phyloP scores from a whole-genome alignment of 2,888 invertebrate species.

The Ctenicera cuprea region DNA sequence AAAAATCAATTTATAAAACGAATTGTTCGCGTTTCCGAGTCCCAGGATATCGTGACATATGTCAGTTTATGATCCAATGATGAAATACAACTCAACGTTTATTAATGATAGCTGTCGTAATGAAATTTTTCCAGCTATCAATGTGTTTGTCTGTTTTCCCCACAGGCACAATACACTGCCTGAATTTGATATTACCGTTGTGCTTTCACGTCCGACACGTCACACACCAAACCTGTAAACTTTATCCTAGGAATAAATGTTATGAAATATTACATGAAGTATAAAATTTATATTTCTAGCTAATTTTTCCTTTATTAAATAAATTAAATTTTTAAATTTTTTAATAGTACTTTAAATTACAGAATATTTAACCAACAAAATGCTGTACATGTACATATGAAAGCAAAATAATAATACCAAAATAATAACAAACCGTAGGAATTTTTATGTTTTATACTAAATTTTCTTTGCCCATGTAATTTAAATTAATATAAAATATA shows the following conservation, averaged over 20 bases:
- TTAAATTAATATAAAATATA: constrained; percentile 20
- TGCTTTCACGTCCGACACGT: constrained; percentile 9
- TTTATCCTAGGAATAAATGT: background rate
- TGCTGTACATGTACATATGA: too few species aligned
- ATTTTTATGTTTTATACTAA: too few species aligned
- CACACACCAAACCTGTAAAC: background rate
- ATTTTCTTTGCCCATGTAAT: constrained; percentile 3
- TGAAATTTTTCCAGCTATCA: constrained; percentile 52
- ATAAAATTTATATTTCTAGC: background rate
- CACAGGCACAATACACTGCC: constrained; percentile 45
- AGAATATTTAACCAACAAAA: too few species aligned
- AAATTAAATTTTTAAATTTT: background rate
- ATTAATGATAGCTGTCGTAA: constrained; percentile 52
- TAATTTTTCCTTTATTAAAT: too few species aligned
- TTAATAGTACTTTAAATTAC: too few species aligned
- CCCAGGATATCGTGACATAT: constrained; percentile 42
- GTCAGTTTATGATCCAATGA: constrained; percentile 51
- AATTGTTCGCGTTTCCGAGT: constrained; percentile 5
- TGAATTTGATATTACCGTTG: constrained; percentile 46
- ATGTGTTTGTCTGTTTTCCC: constrained; percentile 50
- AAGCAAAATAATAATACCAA: background rate
- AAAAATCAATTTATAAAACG: constrained; percentile 22
- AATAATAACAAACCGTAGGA: background rate
- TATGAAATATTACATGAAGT: too few species aligned
- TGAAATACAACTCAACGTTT: constrained; percentile 50